These are phyloP conservation scores for Drosophila repleta DNA, from an alignment of 1,140 invertebrate species.

Conservation along the genomic window DNA sequence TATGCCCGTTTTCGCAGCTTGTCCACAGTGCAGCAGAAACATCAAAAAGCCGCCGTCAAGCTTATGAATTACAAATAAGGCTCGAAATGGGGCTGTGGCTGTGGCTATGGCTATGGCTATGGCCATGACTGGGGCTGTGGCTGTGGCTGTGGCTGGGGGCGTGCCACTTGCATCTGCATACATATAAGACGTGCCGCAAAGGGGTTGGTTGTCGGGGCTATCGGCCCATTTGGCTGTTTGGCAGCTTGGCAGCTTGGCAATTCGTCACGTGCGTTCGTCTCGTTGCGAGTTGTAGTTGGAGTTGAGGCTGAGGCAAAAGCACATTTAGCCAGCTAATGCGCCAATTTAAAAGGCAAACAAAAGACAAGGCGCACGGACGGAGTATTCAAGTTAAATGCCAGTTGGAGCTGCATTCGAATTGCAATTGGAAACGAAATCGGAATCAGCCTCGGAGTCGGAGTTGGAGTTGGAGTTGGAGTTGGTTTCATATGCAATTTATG, in stretches of 20 bases:
- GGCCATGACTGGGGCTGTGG: too few species aligned
- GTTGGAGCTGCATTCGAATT: slow-evolving; percentile 61
- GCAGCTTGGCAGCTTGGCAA: slow-evolving; percentile 29
- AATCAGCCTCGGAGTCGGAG: slow-evolving; percentile 56
- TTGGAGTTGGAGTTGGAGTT: slow-evolving; percentile 59
- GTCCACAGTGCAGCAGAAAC: slow-evolving; percentile 3
- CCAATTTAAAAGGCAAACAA: slow-evolving; percentile 71
- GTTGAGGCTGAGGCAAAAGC: slow-evolving; percentile 38
- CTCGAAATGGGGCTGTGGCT: slow-evolving; percentile 4
- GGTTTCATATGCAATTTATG: slow-evolving; percentile 62
- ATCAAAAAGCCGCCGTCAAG: slow-evolving; percentile 70
- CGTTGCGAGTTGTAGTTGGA: slow-evolving; percentile 48
- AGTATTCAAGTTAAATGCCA: slow-evolving; percentile 78
- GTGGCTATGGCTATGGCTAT: not conserved
- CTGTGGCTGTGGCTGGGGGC: slow-evolving; percentile 42
- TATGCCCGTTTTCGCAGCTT: not conserved
- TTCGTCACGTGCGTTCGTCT: slow-evolving; percentile 64
- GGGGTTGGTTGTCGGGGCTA: slow-evolving; percentile 12
- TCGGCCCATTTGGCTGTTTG: too few species aligned
- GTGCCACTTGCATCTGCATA: slow-evolving; percentile 69
- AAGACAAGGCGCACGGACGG: slow-evolving; percentile 56
- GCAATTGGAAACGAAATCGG: slow-evolving; percentile 53
- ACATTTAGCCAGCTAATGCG: slow-evolving; percentile 75
- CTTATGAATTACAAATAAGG: slow-evolving; percentile 79
- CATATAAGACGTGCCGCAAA: not conserved